A percentile compares a stretch with the other conserved stretches of the same genome.
Conservation (phyloP, 1,140 invertebrate species). For the Nixonia krombeini region DNA sequence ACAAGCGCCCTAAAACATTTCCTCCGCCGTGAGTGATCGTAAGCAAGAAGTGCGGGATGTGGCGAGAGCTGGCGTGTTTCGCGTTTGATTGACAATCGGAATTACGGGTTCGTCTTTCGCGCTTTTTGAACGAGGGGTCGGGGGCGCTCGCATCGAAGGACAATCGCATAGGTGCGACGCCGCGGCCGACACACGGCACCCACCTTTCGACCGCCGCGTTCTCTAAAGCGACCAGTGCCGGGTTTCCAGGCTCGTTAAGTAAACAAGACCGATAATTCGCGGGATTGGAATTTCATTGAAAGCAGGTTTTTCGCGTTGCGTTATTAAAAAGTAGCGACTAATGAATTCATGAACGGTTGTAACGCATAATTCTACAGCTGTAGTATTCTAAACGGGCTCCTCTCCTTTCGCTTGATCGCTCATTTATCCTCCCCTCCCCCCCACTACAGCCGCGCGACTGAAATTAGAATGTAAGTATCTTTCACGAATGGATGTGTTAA, state of each 20-base stretch:
- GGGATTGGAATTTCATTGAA: conserved; percentile 5
- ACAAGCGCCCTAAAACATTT: conserved; percentile 3
- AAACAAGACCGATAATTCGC: too few species aligned
- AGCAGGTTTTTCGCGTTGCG: neutral
- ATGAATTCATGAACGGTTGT: neutral
- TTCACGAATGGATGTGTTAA: conserved; percentile 15
- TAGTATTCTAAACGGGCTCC: neutral
- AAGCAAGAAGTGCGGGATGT: conserved; percentile 25
- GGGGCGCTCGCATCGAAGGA: neutral
- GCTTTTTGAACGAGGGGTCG: conserved; percentile 2
- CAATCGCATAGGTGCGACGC: too few species aligned
- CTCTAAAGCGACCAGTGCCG: too few species aligned
- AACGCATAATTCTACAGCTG: neutral
- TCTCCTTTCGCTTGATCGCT: neutral
- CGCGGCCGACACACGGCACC: too few species aligned
- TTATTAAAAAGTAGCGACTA: conserved; percentile 1
- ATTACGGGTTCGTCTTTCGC: conserved; percentile 20
- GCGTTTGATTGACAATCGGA: conserved; percentile 38
- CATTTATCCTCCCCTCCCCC: neutral
- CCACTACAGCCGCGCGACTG: too few species aligned
- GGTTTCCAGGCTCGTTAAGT: too few species aligned
- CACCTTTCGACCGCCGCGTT: too few species aligned
- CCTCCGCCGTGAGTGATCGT: conserved; percentile 18
- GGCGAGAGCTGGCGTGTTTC: conserved; percentile 12
- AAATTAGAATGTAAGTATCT: conserved; percentile 12